A percentile compares a stretch with the other conserved stretches of the same genome.
These are phyloP conservation scores for Enteromius radiatus DNA, from an alignment of 2,797 vertebrate species.

Conservation along the genomic window DNA sequence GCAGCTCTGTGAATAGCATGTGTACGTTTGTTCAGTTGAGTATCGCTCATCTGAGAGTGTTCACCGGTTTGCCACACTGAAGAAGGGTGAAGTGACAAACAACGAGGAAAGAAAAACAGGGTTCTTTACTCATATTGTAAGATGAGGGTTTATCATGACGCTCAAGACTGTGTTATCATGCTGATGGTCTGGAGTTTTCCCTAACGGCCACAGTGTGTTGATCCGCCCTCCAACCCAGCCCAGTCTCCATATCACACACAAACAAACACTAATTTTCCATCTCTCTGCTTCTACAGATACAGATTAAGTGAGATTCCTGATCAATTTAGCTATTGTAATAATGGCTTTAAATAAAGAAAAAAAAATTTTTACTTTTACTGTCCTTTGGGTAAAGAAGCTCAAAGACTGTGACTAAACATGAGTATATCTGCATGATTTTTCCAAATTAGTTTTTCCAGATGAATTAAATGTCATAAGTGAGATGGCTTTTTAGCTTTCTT, in stretches of 20 bases:
- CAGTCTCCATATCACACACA: conserved; percentile 2
- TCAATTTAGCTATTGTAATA: neutral
- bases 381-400: neutral
- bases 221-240: neutral
- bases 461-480: neutral
- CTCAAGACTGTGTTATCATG: conserved; percentile 45
- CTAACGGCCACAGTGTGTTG: conserved; percentile 1
- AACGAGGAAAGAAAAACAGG: neutral
- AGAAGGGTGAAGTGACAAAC: conserved; percentile 6
- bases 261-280: conserved; percentile 13
- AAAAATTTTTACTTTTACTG: neutral
- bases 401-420: too few species aligned
- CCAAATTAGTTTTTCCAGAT: too few species aligned
- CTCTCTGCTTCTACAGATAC: neutral
- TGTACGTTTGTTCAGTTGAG: conserved; percentile 20
- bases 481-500: neutral
- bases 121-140: neutral
- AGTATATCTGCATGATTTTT: too few species aligned
- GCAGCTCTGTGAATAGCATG: conserved; percentile 34
- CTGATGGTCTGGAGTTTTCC: conserved; percentile 5
- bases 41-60: conserved; percentile 25
- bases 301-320: neutral
- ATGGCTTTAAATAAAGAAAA: neutral
- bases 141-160: conserved; percentile 32
- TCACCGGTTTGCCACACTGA: conserved; percentile 11